Base-by-base conservation (phyloP, 2,113 vertebrate species). In the Hemiprocne comata region DNA sequence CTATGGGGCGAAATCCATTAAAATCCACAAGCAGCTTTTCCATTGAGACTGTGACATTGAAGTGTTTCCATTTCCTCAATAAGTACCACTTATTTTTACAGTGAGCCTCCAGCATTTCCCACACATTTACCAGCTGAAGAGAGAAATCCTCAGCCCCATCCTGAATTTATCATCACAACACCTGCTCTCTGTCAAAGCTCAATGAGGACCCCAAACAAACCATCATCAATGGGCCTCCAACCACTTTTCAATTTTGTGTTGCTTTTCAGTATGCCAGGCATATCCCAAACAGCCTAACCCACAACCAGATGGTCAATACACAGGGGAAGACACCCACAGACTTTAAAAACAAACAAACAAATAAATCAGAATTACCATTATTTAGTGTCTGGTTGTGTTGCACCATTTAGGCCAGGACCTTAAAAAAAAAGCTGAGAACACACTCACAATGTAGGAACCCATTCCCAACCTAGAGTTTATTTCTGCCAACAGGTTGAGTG, bases 121-220 rank as follows among this genome's bases (percentile, higher is more conserved):
- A 87, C 62, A 77, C 72, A 78, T 72, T 91, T 84, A 72, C 85
- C 79, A 94, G 84, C 74, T 95, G 89, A 96, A 87, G 69, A 93
- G 70, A 91, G 81, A 87, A 96, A 95, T 75, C 85, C 85, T 95
- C 90, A 80, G 61, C 54, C 54, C 54, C 77, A 92, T 87, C 90
- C 89, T 75, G 74, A 92, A 85, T 81, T 94, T 86, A 88, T 90
- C 88, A 86, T 86, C 94, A 66, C 73, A 94, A 87, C 94, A 96
- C 92, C 91, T 96, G 93, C 93, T 93, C 86, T 94, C 88, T 90
- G 93, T 94, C 95, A 93, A 62, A 95, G 93, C 87, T 83, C 91
- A 83, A 76, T 51, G 62, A 95, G 54, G 76, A 92, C 92, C 74
- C 86, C 83, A 93, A 94, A 92, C 88, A 97, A 94, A 65, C 72